These are phyloP conservation scores for Ceratina calcarata DNA, from an alignment of 1,140 invertebrate species.

Conservation along the genomic window DNA sequence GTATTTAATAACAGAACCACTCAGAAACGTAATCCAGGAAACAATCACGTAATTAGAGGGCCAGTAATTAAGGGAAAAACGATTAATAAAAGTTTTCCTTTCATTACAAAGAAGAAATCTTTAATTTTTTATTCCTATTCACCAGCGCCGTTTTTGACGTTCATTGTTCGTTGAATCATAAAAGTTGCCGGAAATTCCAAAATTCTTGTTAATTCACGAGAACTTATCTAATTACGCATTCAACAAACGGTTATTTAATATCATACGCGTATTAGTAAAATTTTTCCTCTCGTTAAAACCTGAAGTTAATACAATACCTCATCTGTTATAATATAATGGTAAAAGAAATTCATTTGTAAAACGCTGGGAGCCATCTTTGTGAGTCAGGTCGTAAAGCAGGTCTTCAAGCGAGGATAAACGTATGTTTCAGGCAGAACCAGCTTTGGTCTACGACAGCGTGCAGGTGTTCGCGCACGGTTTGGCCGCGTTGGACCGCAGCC, in stretches of 20 bases:
- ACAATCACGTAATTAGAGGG: too few relatives aligned
- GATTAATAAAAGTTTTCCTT: not conserved
- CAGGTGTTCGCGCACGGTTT: conserved; percentile 92
- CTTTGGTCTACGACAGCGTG: conserved; percentile 95
- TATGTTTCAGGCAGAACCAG: conserved; percentile 89
- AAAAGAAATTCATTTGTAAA: too few relatives aligned
- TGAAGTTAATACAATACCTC: too few relatives aligned
- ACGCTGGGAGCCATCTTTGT: too few relatives aligned
- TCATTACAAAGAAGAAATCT: not conserved
- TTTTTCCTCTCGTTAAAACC: not conserved
- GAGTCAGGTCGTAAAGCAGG: not conserved
- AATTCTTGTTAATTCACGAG: not conserved
- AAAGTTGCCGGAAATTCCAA: not conserved
- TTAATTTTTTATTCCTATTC: not conserved
- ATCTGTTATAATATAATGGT: too few relatives aligned
- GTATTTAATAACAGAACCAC: too few relatives aligned
- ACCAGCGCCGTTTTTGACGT: not conserved
- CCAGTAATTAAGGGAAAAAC: too few relatives aligned
- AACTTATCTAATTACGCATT: too few relatives aligned
- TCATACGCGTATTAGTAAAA: not conserved
- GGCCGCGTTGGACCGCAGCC: conserved; percentile 86
- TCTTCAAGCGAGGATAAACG: conserved; percentile 51
- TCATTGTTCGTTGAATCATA: conserved; percentile 2
- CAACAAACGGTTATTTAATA: too few relatives aligned
- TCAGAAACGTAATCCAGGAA: too few relatives aligned